Base-by-base conservation (phyloP, 2,797 vertebrate species). In the Gobio occitaniae region DNA sequence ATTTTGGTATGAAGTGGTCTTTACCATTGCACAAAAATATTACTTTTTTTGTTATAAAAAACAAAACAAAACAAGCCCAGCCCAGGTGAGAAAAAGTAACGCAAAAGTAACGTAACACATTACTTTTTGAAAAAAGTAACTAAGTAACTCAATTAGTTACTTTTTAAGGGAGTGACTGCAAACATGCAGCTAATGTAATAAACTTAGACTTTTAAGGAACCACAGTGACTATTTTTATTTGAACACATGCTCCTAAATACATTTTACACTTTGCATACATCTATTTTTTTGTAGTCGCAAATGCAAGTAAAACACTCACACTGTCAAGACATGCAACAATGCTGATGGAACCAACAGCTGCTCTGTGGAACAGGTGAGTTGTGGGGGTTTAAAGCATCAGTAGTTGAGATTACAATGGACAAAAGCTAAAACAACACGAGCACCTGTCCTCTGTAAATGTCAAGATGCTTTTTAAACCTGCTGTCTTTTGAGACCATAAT, bases 301-400 rank as follows among this genome's bases (percentile, higher is more conserved):
- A 32, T 32, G 29, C 63, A 32, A 16, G 25, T 16, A 16, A 32
- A 32, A 65, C 29, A 8, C 10, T 65, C n/a, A 15, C 4, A 5
- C n/a, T 25, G 59, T 61, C 11, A 61, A 25, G 59, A 61, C 56
- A 21, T 61, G n/a, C 72, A 75, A 36, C 61, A 16, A 29, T 19
- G 21, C 66, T 66, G 50, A 38, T 44, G 44, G 80, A 79, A 82
- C 52, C 72, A 80, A 89, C 95, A 95, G 94, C 93, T 94, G 94
- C 88, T 89, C 74, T 13, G 12, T 79, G 61, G 89, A 95, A 94
- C 94, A 95, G 94, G 93, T 94, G 95, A 92, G 50, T 59, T 44
- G 78, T 86, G 63, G 78, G 90, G 90, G 90, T 95, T 93, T 91
- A 92, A 94, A 91, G 90, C 79, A 87, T 92, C 83, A 92, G 90